These are phyloP conservation scores for Protonibea diacanthus DNA, from an alignment of 2,797 vertebrate genomes.

Conservation along the genomic window DNA sequence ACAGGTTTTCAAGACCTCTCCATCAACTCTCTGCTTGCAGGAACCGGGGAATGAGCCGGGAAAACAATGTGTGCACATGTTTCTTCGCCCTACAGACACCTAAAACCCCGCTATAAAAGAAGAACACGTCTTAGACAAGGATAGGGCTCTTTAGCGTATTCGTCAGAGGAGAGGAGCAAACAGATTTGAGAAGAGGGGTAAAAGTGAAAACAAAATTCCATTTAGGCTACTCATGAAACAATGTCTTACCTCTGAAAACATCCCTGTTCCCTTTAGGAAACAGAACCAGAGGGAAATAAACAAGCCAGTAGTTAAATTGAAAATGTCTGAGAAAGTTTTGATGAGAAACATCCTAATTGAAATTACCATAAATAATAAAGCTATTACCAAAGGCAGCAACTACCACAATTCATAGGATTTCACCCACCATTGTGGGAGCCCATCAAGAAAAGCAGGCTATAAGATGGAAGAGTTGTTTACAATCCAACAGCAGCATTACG, in stretches of 20 bases:
- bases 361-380: conserved; percentile 4
- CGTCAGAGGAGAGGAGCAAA: conserved; percentile 47
- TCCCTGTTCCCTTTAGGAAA: conserved; percentile 7
- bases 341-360: conserved; percentile 10
- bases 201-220: conserved; percentile 15
- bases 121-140: conserved; percentile 34
- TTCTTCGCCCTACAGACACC: conserved; percentile 19
- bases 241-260: conserved; percentile 9
- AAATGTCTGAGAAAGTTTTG: background rate
- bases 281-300: background rate
- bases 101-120: conserved; percentile 27
- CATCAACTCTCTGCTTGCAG: conserved; percentile 58
- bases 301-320: background rate
- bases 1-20: conserved; percentile 67
- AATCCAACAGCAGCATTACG: conserved; percentile 23
- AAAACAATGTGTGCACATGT: conserved; percentile 50
- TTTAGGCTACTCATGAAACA: conserved; percentile 11
- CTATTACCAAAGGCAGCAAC: background rate
- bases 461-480: conserved; percentile 1
- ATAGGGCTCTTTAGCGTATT: conserved; percentile 56
- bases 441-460: background rate
- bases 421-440: background rate
- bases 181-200: conserved; percentile 14
- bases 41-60: conserved; percentile 58
- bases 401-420: background rate